Base-by-base conservation (phyloP, 2,888 invertebrate genomes). In the Cheilosia soror region DNA sequence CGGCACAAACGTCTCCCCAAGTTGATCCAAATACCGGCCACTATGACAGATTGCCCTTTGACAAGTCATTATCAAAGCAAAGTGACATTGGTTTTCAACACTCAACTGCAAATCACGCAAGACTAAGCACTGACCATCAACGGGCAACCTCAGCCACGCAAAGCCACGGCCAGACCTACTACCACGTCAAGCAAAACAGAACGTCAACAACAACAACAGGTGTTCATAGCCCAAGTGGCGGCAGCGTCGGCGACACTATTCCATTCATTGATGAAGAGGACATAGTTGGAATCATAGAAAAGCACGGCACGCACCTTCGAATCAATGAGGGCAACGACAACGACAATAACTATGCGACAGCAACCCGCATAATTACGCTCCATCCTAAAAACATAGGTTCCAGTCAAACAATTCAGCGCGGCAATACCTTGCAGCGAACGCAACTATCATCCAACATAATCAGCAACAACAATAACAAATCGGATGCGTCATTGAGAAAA, bases 181-280 rank as follows among this genome's bases (percentile, higher is more conserved):
- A 58, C 68, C 65, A 81, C 15, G 66, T 11, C 6, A 62, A 55
- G 6, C 58, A 57, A 31, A 71, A 58, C 13, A 27, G 20, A 42
- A 44, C 53, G n/a, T 13, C 71, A 37, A 15, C 58, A n/a, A 15
- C 71, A 9, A 29, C 42, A 69, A 62, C 63, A 71, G 68, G 77
- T 58, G 57, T 25, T n/a, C 63, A 51, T 2, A 27, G 71, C 27
- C 20, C 37, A 40, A 80, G 49, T 49, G 57, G 11, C 57, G 57
- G 53, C n/a, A 2, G 53, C 42, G 7, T 15, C 49, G 40, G 76
- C 40, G 87, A 88, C 31, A 65, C 66, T 49, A 87, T 88, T 49
- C 88, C 88, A 53, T 88, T 87, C 79, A 88, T 88, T 57, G 87
- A 88, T 55, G 88, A 87, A 20, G 88, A 88, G 15, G 87, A 80